Base-by-base conservation (phyloP, 1,140 invertebrate species). In the Pogonus chalceus region DNA sequence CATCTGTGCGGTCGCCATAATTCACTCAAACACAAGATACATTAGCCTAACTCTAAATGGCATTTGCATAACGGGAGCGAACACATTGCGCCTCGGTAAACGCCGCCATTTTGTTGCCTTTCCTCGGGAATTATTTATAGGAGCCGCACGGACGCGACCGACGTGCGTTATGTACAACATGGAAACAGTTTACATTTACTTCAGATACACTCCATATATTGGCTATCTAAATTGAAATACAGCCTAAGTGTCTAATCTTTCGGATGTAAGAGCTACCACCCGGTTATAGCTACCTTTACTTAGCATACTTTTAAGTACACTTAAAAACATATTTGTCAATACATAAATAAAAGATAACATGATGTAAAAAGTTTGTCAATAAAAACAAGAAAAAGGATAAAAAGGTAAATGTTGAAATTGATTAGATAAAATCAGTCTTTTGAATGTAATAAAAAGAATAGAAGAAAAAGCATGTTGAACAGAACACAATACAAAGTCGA, bases 121-220 rank as follows among this genome's bases (percentile, higher is more conserved):
- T 43, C 18, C 18, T 9, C 9, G 9, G 9, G 37, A 43, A 43
- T 43, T 43, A 43, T 43, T 43, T 43, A 43, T 43, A 43, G 37
- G 37, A 16, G 3, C 18, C 3, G 37, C 37, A 9, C 37, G 37
- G 9, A 10, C 37, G n/a, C n/a, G n/a, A n/a, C n/a, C n/a, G 18
- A 9, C 37, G 4, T 43, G 37, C 37, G 37, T 43, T 43, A 43
- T 43, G 18, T 43, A 4, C 9, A 43, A n/a, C n/a, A n/a, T n/a
- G n/a, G 20, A 18, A 46, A 12, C 52, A 57, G 56, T 39, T 51
- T 47, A 54, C 56, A 57, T 57, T 57, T 54, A 48, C 26, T 47
- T 37, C 31, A 23, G 46, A 56, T 49, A 23, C 53, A 51, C 46
- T 56, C 23, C 16, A 57, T 54, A n/a, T n/a, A n/a, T n/a, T n/a